phyloP scores from a whole-genome alignment of 2,888 invertebrate species.

The Ceriagrion tenellum region DNA sequence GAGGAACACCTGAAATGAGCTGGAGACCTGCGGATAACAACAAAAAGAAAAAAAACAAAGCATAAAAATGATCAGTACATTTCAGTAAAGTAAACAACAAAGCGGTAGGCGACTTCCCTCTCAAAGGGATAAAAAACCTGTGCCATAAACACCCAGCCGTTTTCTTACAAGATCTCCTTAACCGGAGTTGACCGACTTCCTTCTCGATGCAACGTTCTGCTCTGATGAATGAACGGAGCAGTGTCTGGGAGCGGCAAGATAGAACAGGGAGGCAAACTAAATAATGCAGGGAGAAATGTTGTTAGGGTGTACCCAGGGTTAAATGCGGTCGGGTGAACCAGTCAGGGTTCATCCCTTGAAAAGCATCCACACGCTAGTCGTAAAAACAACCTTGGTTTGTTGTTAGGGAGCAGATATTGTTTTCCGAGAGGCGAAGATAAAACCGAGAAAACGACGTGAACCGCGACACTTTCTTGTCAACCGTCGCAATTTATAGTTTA shows the following conservation, averaged over 20 bases:
- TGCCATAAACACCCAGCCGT: not conserved
- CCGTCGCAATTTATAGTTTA: not conserved
- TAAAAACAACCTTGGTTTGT: not conserved
- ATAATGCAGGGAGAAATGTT: slow-evolving; percentile 22
- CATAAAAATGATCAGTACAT: not conserved
- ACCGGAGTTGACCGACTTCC: not conserved
- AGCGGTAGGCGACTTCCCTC: not conserved
- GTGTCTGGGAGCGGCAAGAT: not conserved
- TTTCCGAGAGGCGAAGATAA: not conserved
- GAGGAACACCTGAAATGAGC: not conserved
- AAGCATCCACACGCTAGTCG: not conserved
- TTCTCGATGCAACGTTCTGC: not conserved
- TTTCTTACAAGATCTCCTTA: not conserved
- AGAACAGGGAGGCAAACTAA: not conserved
- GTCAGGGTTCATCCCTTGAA: not conserved
- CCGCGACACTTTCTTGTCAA: not conserved
- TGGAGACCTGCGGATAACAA: not conserved
- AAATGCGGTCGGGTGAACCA: not conserved
- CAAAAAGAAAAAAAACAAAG: not conserved
- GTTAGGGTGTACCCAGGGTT: not conserved
- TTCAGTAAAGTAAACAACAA: not conserved
- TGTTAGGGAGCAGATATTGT: not conserved
- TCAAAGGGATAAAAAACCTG: not conserved
- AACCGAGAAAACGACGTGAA: not conserved
- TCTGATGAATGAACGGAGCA: not conserved